These are phyloP conservation scores for Sinocyclocheilus rhinocerous DNA, from an alignment of 2,113 vertebrate species.

Conservation along the genomic window DNA sequence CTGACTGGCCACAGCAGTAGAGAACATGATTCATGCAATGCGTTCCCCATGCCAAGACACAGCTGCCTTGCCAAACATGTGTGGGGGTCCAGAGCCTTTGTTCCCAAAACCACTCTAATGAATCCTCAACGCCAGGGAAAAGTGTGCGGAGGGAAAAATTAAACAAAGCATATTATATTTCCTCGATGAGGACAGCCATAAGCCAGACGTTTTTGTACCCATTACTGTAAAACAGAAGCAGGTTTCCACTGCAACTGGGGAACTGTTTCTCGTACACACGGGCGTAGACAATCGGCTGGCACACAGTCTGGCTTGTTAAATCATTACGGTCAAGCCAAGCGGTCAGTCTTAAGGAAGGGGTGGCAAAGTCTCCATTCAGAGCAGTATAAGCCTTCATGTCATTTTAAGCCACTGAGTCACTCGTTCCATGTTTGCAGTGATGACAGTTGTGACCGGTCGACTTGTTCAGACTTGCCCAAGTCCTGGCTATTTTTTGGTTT, in stretches of 20 bases:
- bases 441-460: constrained; percentile 43
- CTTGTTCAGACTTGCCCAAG: constrained; percentile 59
- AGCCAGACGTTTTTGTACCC: constrained; percentile 51
- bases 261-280: constrained; percentile 31
- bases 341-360: constrained; percentile 36
- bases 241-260: constrained; percentile 55
- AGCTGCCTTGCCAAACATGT: constrained; percentile 35
- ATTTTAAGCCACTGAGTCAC: constrained; percentile 55
- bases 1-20: constrained; percentile 54
- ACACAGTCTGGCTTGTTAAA: constrained; percentile 49
- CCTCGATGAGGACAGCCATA: constrained; percentile 53
- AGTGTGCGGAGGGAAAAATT: constrained; percentile 53
- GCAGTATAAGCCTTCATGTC: constrained; percentile 38
- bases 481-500: constrained; percentile 68
- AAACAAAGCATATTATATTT: constrained; percentile 60
- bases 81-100: constrained; percentile 49
- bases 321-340: constrained; percentile 50
- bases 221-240: constrained; percentile 59
- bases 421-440: constrained; percentile 44
- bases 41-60: constrained; percentile 46
- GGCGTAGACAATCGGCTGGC: constrained; percentile 51
- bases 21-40: constrained; percentile 54
- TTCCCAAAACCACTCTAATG: constrained; percentile 59
- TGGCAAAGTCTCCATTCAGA: constrained; percentile 42
- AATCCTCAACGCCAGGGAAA: constrained; percentile 51